Evolutionary conservation across 2,113 vertebrate species (phyloP).

Genomic region (Climacteris rufus): DNA sequence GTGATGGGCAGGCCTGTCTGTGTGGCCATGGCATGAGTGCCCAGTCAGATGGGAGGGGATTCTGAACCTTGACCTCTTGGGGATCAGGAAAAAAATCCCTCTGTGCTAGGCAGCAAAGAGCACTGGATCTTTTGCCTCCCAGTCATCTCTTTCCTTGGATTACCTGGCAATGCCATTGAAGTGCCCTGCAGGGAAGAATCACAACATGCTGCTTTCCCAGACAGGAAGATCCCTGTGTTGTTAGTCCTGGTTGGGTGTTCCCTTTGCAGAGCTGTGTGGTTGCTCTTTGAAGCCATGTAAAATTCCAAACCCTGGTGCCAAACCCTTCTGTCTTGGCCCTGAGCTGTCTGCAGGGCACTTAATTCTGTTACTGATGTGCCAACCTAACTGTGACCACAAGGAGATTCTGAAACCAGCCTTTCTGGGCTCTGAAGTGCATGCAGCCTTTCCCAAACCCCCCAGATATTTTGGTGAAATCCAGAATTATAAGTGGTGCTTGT

Average conservation of each 20-base stretch:
- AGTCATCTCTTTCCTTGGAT: neutral
- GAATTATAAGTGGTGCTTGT: neutral
- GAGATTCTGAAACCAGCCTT: neutral
- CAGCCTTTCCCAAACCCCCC: neutral
- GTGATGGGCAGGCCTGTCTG: neutral
- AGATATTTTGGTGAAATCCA: neutral
- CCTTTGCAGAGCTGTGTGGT: neutral
- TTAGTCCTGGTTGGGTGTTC: neutral
- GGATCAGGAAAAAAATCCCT: neutral
- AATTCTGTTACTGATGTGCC: neutral
- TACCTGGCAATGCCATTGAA: neutral
- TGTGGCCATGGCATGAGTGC: neutral
- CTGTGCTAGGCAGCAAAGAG: neutral
- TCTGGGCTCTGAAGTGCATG: neutral
- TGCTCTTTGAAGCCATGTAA: neutral
- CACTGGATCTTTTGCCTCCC: neutral
- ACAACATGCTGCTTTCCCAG: neutral
- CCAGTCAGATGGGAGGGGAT: neutral
- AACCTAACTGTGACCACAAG: neutral
- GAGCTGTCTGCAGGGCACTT: neutral
- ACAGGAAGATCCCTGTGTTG: neutral
- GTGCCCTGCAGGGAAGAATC: neutral
- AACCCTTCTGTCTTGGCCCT: neutral
- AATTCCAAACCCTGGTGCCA: neutral
- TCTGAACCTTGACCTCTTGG: neutral